Percentiles rank a stretch among this genome's conserved stretches.
These are phyloP conservation scores for Pseudorhiza aurosa DNA, from an alignment of 30 jellyfish, hydroid and myxozoan genomes.

Conservation along the genomic window DNA sequence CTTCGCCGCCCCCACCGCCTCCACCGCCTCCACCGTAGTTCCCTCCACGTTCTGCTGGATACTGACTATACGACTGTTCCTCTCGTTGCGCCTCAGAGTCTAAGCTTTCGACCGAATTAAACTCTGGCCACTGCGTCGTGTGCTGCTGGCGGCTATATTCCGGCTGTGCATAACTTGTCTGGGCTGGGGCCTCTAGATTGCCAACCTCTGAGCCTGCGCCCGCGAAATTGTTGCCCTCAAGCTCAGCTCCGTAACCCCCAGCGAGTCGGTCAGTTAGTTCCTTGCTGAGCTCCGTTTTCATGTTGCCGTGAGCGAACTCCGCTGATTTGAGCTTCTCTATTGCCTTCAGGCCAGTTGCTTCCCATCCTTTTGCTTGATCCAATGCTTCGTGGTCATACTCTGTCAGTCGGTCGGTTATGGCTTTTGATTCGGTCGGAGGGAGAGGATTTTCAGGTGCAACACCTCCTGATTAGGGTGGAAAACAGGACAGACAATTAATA, in stretches of 20 bases:
- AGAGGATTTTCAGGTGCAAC: slow-evolving; percentile 94
- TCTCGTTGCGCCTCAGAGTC: slow-evolving; percentile 76
- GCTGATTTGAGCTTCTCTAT: slow-evolving; percentile 68
- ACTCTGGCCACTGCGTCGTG: slow-evolving; percentile 30
- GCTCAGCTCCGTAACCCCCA: slow-evolving; percentile 30
- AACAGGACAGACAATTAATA: no score
- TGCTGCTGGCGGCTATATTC: slow-evolving; percentile 32
- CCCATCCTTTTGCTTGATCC: slow-evolving; percentile 74
- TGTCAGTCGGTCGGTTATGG: slow-evolving; percentile 68
- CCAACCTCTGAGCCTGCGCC: slow-evolving; percentile 44
- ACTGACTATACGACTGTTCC: slow-evolving; percentile 53
- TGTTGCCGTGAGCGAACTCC: slow-evolving; percentile 49
- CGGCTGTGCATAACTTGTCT: slow-evolving; percentile 15
- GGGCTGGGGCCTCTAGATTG: slow-evolving; percentile 10
- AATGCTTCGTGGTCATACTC: slow-evolving; percentile 73
- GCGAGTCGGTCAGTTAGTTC: slow-evolving; percentile 53
- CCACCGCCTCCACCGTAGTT: slow-evolving; percentile 29
- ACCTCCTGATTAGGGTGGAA: slow-evolving; percentile 67
- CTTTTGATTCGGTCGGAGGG: slow-evolving; percentile 71
- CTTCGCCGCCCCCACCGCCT: slow-evolving; percentile 16
- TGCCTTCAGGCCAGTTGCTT: slow-evolving; percentile 63
- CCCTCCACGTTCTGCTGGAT: slow-evolving; percentile 42
- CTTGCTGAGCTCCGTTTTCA: slow-evolving; percentile 72
- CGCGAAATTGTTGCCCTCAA: slow-evolving; percentile 27
- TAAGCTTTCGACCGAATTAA: slow-evolving; percentile 30